Evolutionary conservation across 2,113 vertebrate species (phyloP).

Genomic region (Pandion haliaetus): DNA sequence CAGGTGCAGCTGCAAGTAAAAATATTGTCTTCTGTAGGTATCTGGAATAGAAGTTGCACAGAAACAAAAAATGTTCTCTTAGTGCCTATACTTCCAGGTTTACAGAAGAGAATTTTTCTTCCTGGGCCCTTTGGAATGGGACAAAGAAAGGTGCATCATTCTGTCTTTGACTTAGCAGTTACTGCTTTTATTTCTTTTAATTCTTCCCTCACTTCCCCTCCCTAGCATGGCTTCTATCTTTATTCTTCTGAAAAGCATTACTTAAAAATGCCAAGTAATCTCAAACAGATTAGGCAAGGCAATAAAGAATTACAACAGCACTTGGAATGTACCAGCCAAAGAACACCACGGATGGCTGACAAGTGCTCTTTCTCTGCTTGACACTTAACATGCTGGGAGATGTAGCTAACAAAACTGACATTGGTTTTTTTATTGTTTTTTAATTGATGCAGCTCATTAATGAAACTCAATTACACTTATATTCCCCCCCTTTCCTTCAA

Average conservation of each 20-base stretch:
- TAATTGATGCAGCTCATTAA: constrained; percentile 39
- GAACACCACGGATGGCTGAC: background rate
- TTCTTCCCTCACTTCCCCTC: background rate
- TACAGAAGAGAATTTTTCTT: background rate
- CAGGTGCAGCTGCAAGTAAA: too few species aligned
- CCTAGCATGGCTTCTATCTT: background rate
- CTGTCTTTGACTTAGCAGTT: background rate
- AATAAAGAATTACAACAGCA: background rate
- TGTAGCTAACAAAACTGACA: background rate
- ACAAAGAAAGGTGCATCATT: background rate
- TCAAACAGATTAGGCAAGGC: background rate
- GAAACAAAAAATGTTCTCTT: background rate
- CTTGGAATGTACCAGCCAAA: background rate
- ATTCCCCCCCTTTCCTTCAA: background rate
- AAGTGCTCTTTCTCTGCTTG: background rate
- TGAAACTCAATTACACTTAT: constrained; percentile 13
- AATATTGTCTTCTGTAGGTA: too few species aligned
- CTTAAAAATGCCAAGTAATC: background rate
- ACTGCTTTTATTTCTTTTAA: background rate
- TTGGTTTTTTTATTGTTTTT: background rate
- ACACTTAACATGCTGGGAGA: background rate
- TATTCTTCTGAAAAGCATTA: background rate
- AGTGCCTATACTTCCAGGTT: background rate
- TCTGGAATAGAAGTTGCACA: background rate
- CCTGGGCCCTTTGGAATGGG: background rate